Evolutionary conservation across 2,113 vertebrate genomes (phyloP).

Genomic region (Diglossa brunneiventris): DNA sequence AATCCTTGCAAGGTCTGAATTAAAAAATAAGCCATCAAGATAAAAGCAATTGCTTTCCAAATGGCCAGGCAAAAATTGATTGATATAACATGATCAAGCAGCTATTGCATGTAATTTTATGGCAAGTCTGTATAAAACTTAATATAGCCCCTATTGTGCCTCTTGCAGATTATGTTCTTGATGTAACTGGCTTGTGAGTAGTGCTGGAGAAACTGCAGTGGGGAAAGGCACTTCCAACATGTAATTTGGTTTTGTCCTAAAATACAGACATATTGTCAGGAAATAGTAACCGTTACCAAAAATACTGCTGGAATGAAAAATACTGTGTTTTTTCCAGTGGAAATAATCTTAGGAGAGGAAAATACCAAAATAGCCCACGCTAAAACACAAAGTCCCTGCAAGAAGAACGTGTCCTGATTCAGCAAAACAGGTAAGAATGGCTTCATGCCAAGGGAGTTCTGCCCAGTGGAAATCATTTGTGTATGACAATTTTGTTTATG

Average conservation of each 20-base stretch:
- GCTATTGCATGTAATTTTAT: constrained; percentile 25
- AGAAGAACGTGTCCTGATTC: constrained; percentile 20
- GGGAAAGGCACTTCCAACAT: constrained; percentile 51
- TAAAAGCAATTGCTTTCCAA: constrained; percentile 18
- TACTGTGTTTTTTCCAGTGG: constrained; percentile 28
- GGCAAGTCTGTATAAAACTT: constrained; percentile 57
- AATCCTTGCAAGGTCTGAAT: not conserved
- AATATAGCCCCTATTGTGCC: constrained; percentile 58
- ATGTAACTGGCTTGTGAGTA: constrained; percentile 37
- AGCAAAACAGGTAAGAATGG: constrained; percentile 2
- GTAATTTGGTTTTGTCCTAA: constrained; percentile 65
- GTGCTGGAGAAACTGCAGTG: constrained; percentile 36
- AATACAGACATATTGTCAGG: constrained; percentile 60
- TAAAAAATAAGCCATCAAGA: not conserved
- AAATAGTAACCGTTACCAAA: constrained; percentile 68
- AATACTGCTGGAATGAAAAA: constrained; percentile 50
- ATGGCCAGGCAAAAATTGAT: not conserved
- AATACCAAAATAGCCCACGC: not conserved
- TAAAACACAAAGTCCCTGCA: constrained; percentile 6
- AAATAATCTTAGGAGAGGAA: constrained; percentile 40
- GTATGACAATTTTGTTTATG: not conserved
- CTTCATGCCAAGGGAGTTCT: not conserved
- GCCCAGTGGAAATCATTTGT: not conserved
- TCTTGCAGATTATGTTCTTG: constrained; percentile 19
- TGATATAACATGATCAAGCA: not conserved